Conservation (phyloP, 2,113 vertebrate species). For the Pongo pygmaeus region DNA sequence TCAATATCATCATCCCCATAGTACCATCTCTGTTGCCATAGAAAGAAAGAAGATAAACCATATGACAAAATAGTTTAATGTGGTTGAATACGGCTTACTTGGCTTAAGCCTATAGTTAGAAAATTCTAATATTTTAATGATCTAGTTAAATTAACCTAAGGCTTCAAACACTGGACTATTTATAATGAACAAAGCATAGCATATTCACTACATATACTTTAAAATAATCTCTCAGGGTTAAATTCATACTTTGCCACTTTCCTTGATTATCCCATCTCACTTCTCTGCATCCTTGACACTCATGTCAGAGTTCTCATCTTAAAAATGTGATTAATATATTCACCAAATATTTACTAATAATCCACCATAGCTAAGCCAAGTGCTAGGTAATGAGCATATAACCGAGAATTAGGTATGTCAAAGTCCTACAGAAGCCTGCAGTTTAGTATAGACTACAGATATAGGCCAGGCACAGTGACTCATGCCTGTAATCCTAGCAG, state of each 20-base stretch:
- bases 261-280: not conserved
- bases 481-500: too few species aligned
- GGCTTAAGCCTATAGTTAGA: not conserved
- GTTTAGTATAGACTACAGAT: not conserved
- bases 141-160: not conserved
- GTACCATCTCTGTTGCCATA: not conserved
- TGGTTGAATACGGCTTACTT: not conserved
- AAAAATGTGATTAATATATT: not conserved
- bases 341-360: not conserved
- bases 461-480: too few species aligned
- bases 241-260: not conserved
- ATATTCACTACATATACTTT: not conserved
- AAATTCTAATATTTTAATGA: not conserved
- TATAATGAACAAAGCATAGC: not conserved
- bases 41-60: not conserved
- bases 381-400: not conserved
- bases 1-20: not conserved
- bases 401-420: not conserved
- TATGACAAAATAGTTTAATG: not conserved
- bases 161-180: not conserved
- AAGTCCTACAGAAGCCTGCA: not conserved
- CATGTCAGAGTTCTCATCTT: not conserved
- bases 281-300: not conserved
- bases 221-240: not conserved
- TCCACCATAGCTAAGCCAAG: not conserved